Conservation (phyloP, 1,140 invertebrate genomes). For the Araneus ventricosus region DNA sequence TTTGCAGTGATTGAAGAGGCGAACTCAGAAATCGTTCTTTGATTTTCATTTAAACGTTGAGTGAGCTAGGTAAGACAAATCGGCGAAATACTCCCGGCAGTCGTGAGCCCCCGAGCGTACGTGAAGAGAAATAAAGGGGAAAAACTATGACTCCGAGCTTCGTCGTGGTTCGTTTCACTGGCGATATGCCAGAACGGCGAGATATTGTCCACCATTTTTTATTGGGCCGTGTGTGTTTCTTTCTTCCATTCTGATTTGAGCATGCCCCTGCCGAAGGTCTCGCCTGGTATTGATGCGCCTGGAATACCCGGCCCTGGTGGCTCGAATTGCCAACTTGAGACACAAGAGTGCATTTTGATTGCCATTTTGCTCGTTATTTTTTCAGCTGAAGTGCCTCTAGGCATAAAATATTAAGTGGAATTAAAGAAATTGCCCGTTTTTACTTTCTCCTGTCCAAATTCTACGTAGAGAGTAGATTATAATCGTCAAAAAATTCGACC, state of each 20-base stretch:
- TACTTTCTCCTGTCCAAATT: too few relatives aligned
- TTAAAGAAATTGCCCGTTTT: too few relatives aligned
- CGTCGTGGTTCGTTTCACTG: conserved; percentile 51
- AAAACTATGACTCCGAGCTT: conserved; percentile 26
- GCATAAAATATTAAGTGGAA: too few relatives aligned
- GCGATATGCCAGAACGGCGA: conserved; percentile 40
- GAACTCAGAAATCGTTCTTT: conserved; percentile 50
- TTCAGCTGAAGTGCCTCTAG: too few relatives aligned
- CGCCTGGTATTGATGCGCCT: background rate
- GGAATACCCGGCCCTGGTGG: background rate
- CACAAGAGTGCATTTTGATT: background rate
- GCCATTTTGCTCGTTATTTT: background rate
- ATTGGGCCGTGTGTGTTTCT: background rate
- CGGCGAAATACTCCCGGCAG: conserved; percentile 47
- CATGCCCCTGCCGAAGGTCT: background rate
- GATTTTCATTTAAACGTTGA: conserved; percentile 61
- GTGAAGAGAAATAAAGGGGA: conserved; percentile 33
- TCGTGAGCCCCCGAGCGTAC: conserved; percentile 40
- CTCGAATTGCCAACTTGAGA: background rate
- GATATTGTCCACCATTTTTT: conserved; percentile 47
- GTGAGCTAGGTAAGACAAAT: conserved; percentile 56
- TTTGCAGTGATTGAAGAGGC: conserved; percentile 59
- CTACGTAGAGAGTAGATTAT: too few relatives aligned
- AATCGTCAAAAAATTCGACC: too few relatives aligned
- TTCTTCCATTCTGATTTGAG: conserved; percentile 26